Evolutionary conservation across 1,140 invertebrate genomes (phyloP), one percentile per base, ranked within the genome.

Genomic region (Drosophila nebulosa): DNA sequence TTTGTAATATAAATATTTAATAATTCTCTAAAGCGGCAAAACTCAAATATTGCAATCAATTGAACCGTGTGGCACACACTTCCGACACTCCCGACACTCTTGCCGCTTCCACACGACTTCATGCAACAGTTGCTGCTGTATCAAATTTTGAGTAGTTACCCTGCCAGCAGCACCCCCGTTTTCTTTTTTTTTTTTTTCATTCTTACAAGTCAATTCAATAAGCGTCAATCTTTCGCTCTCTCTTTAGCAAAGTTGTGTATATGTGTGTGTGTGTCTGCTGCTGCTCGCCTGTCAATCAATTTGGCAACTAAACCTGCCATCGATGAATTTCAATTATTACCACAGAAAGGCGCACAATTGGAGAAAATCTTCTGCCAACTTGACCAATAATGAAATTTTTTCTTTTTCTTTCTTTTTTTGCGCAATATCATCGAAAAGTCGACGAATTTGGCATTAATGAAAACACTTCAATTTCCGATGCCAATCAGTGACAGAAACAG

Each of bases 401-500:
- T n/a, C 4, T 46, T 9, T 3, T 9, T 46, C 9, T 46, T 39
- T 39, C n/a, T 39, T n/a, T 16, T 39, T 39, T 39, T 39, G 69
- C 30, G 64, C 63, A 78, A 36, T 55, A 53, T 52, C 62, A 61
- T 24, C 42, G 50, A 53, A 71, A 79, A 74, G 62, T 12, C 30
- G 56, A 68, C 62, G 67, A 78, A 85, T 83, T 63, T 77, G 77
- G 58, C 64, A 81, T 88, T 79, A 83, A 88, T 88, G 76, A 89
- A 88, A 88, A 88, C 83, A 88, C 83, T 88, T 81, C 71, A 88
- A 89, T 89, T 83, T 89, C 75, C 84, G 62, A 79, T 77, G 79
- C 84, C 83, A 81, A 83, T 79, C 78, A 89, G 66, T 46, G 52
- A 51, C 39, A 46, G 39, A 21, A 46, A 46, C 39, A 18, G 39